A percentile compares a stretch with the other conserved stretches of the same genome.
These are phyloP conservation scores for Halcyon smyrnensis DNA, from an alignment of 2,797 vertebrate species.

Conservation along the genomic window DNA sequence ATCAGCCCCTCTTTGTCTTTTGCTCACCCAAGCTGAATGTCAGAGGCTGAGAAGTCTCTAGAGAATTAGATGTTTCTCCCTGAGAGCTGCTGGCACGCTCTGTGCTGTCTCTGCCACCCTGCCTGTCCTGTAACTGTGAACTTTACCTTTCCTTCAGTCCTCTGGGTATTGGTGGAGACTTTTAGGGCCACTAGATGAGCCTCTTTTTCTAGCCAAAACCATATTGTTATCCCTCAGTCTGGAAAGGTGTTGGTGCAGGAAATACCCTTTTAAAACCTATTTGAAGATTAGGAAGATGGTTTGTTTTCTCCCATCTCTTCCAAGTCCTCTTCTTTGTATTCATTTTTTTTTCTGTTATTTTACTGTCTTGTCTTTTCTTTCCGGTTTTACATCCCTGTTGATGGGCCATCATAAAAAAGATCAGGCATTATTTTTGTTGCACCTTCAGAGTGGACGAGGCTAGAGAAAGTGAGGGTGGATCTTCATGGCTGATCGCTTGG, in stretches of 20 bases:
- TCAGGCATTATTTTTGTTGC: not conserved
- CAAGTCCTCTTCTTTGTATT: not conserved
- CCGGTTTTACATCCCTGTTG: not conserved
- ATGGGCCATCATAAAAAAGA: not conserved
- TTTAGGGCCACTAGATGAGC: not conserved
- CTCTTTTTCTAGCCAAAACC: not conserved
- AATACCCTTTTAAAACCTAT: not conserved
- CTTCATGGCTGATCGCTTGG: not conserved
- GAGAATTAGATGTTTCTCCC: not conserved
- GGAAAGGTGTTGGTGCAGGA: not conserved
- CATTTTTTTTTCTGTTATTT: not conserved
- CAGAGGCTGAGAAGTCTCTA: not conserved
- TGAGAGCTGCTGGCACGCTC: rapidly evolving
- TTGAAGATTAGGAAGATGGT: not conserved
- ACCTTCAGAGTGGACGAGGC: not conserved
- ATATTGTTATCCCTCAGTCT: rapidly evolving
- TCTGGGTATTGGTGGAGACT: not conserved
- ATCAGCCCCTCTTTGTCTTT: not conserved
- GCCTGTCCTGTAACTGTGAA: not conserved
- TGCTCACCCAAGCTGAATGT: not conserved
- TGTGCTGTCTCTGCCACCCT: not conserved
- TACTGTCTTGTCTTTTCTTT: not conserved
- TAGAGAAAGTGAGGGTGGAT: not conserved
- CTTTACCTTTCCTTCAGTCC: not conserved
- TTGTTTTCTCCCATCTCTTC: not conserved